These are phyloP conservation scores for Zoanthus solanderi DNA, from an alignment of 92 coral and sea anemone species.

Conservation along the genomic window DNA sequence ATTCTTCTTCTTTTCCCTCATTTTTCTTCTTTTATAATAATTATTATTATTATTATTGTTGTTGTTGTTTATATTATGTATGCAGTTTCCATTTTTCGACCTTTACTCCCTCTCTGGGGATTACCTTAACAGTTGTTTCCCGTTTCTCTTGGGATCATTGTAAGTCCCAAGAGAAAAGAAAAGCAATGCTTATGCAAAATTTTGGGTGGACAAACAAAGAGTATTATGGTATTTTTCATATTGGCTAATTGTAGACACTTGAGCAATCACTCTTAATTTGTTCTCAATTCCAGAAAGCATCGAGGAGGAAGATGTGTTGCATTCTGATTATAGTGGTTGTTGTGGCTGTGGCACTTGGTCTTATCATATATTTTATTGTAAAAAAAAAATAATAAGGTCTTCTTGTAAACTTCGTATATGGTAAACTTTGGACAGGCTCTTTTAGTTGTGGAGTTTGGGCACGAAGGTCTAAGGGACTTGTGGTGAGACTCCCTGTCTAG, in stretches of 20 bases:
- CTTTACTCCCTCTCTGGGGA: neutral
- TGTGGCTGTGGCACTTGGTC: conserved; percentile 75
- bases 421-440: too few relatives aligned
- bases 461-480: neutral
- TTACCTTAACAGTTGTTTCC: neutral
- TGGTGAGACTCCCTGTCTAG: neutral
- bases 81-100: neutral
- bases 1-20: too few relatives aligned
- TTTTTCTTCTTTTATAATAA: too few relatives aligned
- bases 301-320: conserved; percentile 95
- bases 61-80: neutral
- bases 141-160: too few relatives aligned
- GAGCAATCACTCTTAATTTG: neutral
- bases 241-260: neutral
- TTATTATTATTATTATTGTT: neutral
- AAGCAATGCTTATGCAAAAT: too few relatives aligned
- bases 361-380: conserved; percentile 44
- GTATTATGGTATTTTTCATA: too few relatives aligned
- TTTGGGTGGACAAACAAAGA: too few relatives aligned
- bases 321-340: conserved; percentile 75
- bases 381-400: too few relatives aligned
- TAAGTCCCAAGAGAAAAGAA: too few relatives aligned
- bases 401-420: too few relatives aligned
- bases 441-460: neutral
- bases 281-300: conserved; percentile 85